These are phyloP conservation scores for Felis catus DNA, from an alignment of 2,113 vertebrate species.

Conservation along the genomic window F.catus_Fca126_mat1.0 CM031415.1:55492001-55492500, in stretches of 20 bases:
- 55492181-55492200: background rate
- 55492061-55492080: background rate
- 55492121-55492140: background rate
- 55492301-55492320: background rate
- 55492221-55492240: background rate
- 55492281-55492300: background rate
- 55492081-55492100: background rate
- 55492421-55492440: background rate
- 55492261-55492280: background rate
- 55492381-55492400: background rate
- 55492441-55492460: background rate
- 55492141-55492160: background rate
- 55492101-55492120: background rate
- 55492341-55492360: background rate
- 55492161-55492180: background rate
- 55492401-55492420: background rate
- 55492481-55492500: background rate
- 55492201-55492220: background rate
- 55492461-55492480: background rate
- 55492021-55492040: accelerated
- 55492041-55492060: background rate
- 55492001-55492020: background rate
- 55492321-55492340: background rate
- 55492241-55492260: slow-evolving; percentile 26
- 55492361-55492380: background rate